These are phyloP conservation scores for Excalfactoria chinensis DNA, from an alignment of 2,113 vertebrate genomes.

Conservation along the genomic window DNA sequence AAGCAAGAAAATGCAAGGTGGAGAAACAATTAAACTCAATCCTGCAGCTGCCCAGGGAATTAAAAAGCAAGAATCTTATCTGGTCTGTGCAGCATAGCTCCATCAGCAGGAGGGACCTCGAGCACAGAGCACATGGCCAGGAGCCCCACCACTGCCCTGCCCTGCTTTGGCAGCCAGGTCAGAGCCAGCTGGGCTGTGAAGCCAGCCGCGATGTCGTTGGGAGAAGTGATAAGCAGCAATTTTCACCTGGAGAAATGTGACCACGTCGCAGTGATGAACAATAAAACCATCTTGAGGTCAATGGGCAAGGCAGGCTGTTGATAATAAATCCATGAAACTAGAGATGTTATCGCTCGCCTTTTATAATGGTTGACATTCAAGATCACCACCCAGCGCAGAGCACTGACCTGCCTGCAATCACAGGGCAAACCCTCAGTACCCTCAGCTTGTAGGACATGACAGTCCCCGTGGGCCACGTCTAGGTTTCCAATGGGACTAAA, in stretches of 20 bases:
- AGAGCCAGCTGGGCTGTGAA: neutral
- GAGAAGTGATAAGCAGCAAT: conserved; percentile 41
- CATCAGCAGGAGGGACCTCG: neutral
- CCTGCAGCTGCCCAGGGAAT: neutral
- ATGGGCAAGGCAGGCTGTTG: conserved; percentile 35
- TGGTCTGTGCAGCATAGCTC: neutral
- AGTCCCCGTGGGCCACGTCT: neutral
- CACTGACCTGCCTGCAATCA: neutral
- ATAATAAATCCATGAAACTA: conserved; percentile 61
- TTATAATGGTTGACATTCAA: conserved; percentile 48
- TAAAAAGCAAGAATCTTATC: neutral
- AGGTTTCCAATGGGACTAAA: neutral
- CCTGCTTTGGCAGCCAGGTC: neutral
- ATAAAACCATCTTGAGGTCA: conserved; percentile 66
- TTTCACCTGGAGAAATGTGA: conserved; percentile 39
- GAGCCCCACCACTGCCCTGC: neutral
- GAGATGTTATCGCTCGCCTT: conserved; percentile 34
- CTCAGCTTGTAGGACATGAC: neutral
- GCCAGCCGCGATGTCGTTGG: neutral
- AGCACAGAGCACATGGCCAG: neutral
- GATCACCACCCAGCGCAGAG: conserved; percentile 52
- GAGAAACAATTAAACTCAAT: conserved; percentile 2
- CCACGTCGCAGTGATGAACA: conserved; percentile 34
- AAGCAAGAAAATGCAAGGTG: neutral
- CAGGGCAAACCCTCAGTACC: neutral